Evolutionary conservation across 2,797 vertebrate species (phyloP), one percentile per base, ranked within the genome.

Genomic region (Borostomias antarcticus): DNA sequence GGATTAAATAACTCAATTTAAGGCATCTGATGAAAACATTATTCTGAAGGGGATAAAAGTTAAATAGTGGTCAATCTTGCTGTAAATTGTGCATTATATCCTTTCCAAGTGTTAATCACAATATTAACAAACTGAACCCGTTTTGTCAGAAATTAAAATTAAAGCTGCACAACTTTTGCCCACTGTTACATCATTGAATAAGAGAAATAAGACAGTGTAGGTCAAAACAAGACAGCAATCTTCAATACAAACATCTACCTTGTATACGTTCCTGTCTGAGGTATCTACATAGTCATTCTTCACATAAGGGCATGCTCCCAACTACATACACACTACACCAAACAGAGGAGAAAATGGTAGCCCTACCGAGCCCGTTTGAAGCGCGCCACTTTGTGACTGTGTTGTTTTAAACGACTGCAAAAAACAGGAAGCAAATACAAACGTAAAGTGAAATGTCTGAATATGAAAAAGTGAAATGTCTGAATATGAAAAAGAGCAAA

Each of bases 271-370:
- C 48, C 47, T 58, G 33, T 29, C 45, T 2, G 28, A 65, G 78
- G 54, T 77, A 51, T 71, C 68, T 58, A 53, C 54, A 56, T 60
- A 74, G 62, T 77, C 74, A 74, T 52, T 69, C 50, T 0, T 79
- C 76, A 79, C 73, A 54, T 30, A 60, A 50, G 58, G 78, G 80
- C 89, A 89, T 88, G 85, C 89, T 75, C 82, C 80, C 80, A 10
- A 58, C 72, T 5, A 60, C 13, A 45, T 58, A 69, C 60, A 45
- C 56, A 69, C 60, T 64, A 88, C 76, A 80, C 29, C 66, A 69
- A 84, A 73, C 77, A 58, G 68, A 82, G 37, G 57, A 85, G 77
- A 78, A 71, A 78, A 60, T 2, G 17, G 13, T 53, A 52, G 72
- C 66, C 66, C 2, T 77, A 83, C 82, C 79, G 83, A 85, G 66